Evolutionary conservation across 2,888 invertebrate genomes (phyloP).

Genomic region (Venusia cambrica): DNA sequence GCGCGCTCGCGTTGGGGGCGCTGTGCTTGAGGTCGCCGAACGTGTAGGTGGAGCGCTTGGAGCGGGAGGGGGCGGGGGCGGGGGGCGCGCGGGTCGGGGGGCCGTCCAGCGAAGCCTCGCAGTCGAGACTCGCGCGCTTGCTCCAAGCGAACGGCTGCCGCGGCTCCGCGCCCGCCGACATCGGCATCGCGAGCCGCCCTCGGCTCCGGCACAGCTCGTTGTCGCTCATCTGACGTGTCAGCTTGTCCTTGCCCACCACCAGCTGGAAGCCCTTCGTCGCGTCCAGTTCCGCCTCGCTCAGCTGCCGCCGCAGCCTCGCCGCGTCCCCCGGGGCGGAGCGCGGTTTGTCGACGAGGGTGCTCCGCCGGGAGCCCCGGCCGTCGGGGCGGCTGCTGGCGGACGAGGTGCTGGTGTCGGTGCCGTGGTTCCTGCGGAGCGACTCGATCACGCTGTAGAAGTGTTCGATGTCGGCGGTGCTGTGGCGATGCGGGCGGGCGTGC

Average conservation of each 20-base stretch:
- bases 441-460: constrained; percentile 69
- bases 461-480: constrained; percentile 57
- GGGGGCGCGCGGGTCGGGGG: constrained; percentile 26
- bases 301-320: constrained; percentile 52
- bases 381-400: constrained; percentile 60
- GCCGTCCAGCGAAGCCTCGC: constrained; percentile 46
- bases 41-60: constrained; percentile 55
- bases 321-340: constrained; percentile 45
- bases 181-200: constrained; percentile 66
- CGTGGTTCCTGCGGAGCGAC: constrained; percentile 50
- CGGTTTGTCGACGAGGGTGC: constrained; percentile 57
- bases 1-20: constrained; percentile 57
- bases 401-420: constrained; percentile 58
- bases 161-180: constrained; percentile 75
- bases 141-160: constrained; percentile 60
- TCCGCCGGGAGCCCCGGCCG: constrained; percentile 52
- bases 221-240: constrained; percentile 69
- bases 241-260: constrained; percentile 63
- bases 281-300: constrained; percentile 59
- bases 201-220: constrained; percentile 61
- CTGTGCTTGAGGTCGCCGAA: constrained; percentile 74
- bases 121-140: constrained; percentile 56
- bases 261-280: constrained; percentile 57
- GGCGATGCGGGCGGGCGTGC: constrained; percentile 57
- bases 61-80: constrained; percentile 29